A percentile compares a stretch with the other conserved stretches of the same genome.
Evolutionary conservation across 2,888 invertebrate genomes (phyloP).

Genomic region (Eustalomyia histrio): DNA sequence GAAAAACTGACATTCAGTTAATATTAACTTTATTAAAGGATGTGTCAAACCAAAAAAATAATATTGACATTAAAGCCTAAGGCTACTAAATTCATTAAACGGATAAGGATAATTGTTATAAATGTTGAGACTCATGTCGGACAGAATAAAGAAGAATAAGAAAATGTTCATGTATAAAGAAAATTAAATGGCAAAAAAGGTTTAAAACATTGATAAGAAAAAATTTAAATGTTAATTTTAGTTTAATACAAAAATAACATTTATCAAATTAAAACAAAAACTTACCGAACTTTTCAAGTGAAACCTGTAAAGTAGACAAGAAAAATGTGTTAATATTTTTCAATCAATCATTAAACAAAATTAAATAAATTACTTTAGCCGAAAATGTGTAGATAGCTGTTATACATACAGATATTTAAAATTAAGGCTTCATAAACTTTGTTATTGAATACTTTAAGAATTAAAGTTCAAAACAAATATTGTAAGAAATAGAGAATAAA

Average conservation of each 20-base stretch:
- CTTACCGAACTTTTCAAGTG: background rate
- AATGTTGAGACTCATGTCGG: slow-evolving; percentile 2
- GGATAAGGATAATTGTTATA: slow-evolving; percentile 43
- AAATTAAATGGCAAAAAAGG: background rate
- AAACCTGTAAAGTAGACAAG: background rate
- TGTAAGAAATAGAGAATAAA: no score
- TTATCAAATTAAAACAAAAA: background rate
- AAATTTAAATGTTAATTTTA: no score
- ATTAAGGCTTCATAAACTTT: no score
- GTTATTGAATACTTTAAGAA: no score
- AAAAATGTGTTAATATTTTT: background rate
- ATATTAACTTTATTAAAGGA: slow-evolving; percentile 37
- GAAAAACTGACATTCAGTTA: background rate
- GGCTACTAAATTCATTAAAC: slow-evolving; percentile 41
- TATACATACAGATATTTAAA: no score
- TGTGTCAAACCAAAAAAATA: slow-evolving; percentile 8
- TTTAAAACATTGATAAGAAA: no score
- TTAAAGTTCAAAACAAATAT: no score
- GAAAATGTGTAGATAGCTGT: background rate
- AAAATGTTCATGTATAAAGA: background rate
- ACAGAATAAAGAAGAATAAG: background rate
- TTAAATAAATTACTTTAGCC: no score
- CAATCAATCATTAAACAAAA: no score
- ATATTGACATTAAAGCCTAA: slow-evolving; percentile 38
- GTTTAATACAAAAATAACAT: no score